These are phyloP conservation scores for Gerris buenoi DNA, from an alignment of 1,140 invertebrate genomes.

Conservation along the genomic window DNA sequence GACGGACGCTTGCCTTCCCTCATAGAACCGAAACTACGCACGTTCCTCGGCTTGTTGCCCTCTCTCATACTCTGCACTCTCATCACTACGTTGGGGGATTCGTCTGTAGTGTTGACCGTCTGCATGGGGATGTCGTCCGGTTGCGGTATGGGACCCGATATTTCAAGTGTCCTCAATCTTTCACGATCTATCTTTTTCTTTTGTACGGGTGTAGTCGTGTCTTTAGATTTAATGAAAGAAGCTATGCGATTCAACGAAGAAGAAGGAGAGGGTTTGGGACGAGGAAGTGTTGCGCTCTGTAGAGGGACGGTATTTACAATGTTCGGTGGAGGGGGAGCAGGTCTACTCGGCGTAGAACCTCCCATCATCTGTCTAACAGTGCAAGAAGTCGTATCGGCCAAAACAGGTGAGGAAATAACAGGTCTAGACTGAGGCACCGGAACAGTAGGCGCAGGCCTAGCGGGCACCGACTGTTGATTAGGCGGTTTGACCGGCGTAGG, in stretches of 20 bases:
- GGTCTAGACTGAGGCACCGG: slow-evolving; percentile 32
- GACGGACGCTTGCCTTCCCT: slow-evolving; percentile 47
- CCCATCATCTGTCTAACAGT: slow-evolving; percentile 46
- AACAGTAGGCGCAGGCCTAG: background rate
- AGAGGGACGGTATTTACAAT: background rate
- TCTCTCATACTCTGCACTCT: slow-evolving; percentile 62
- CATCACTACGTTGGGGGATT: slow-evolving; percentile 44
- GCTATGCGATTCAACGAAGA: slow-evolving; percentile 48
- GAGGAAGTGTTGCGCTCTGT: background rate
- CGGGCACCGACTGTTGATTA: background rate
- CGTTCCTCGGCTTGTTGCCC: slow-evolving; percentile 34
- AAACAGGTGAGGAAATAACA: slow-evolving; percentile 59
- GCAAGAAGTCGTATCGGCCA: slow-evolving; percentile 55
- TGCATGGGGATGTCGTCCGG: slow-evolving; percentile 40
- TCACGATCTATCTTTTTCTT: slow-evolving; percentile 40
- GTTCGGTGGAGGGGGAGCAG: slow-evolving; percentile 19
- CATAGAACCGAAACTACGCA: slow-evolving; percentile 70
- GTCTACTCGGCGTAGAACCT: slow-evolving; percentile 16
- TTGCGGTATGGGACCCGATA: slow-evolving; percentile 63
- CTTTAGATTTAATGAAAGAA: slow-evolving; percentile 46
- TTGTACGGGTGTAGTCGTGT: slow-evolving; percentile 12
- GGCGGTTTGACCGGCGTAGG: background rate
- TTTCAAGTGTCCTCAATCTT: slow-evolving; percentile 53
- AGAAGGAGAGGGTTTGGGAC: background rate
- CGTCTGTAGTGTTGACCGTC: slow-evolving; percentile 30